phyloP scores from a whole-genome alignment of 2,797 vertebrate genomes.

The Tolypeutes matacus region DNA sequence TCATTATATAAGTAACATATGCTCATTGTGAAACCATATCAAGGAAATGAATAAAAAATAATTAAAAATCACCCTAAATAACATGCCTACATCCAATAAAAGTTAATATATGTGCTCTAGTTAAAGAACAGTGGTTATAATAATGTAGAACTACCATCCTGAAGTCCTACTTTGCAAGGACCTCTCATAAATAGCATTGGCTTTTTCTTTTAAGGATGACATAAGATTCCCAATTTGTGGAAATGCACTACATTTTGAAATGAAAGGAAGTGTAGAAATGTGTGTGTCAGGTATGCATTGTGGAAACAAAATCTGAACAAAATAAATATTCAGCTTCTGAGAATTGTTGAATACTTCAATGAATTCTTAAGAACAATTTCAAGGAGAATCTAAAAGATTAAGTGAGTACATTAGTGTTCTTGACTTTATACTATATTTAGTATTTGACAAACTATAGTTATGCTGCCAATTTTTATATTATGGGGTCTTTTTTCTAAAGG shows the following conservation, averaged over 20 bases:
- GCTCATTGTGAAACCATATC: not conserved
- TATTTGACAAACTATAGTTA: not conserved
- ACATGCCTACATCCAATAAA: not conserved
- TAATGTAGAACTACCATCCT: not conserved
- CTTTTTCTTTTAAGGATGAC: not conserved
- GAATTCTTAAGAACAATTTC: slow-evolving; percentile 34
- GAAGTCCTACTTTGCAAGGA: too few species aligned
- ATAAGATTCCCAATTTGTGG: not conserved
- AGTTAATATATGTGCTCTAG: not conserved
- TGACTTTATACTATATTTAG: slow-evolving; percentile 6
- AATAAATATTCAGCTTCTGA: not conserved
- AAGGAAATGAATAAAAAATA: not conserved
- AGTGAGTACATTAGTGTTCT: not conserved
- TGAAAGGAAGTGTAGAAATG: not conserved
- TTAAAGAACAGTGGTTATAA: not conserved
- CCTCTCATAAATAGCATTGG: too few species aligned
- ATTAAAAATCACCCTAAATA: not conserved
- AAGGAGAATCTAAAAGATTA: not conserved
- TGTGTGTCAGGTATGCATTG: not conserved
- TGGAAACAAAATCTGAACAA: slow-evolving; percentile 25
- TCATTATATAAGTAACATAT: not conserved
- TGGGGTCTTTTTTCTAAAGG: not conserved
- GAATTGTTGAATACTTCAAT: not conserved
- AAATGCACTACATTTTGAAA: not conserved
- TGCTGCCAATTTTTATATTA: not conserved